Evolutionary conservation across 2,888 invertebrate species (phyloP), one percentile per base, ranked within the genome.

Genomic region (Lasioglossum malachurum): DNA sequence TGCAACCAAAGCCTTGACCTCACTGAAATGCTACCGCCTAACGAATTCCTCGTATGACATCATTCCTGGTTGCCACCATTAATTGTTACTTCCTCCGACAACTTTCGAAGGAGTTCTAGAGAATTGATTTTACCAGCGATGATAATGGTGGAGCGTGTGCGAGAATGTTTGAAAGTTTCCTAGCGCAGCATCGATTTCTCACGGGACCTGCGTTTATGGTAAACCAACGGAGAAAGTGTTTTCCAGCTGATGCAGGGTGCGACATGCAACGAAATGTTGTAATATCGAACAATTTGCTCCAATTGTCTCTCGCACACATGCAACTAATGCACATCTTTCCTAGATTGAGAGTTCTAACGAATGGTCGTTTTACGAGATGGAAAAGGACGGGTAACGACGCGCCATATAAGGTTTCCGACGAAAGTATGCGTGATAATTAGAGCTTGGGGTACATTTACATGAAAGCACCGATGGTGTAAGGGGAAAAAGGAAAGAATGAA

Each of bases 1-100:
- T 57, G 57, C 12, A n/a, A 57, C 57, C n/a, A 27, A 67, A 69
- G 83, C 89, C 91, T 88, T 90, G 91, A 91, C 91, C 89, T 87
- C 87, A 83, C 78, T 44, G 53, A 84, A 84, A 88, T 72, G 73
- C 60, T 38, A 49, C 76, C 44, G 35, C 73, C 75, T 75, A 64
- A 31, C 31, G 67, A 77, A 16, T 46, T 10, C n/a, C 23, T 60
- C 19, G 49, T 71, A 23, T 31, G 46, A 57, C 44, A 80, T n/a
- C n/a, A 57, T 75, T 57, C 23, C 77, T n/a, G 14, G 23, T 12
- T 31, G n/a, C 35, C 53, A 38, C 27, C 41, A 4, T 31, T 27
- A 69, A 46, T 14, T 19, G 19, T 23, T 7, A 19, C 8, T 78
- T 64, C 19, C 31, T 53, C 23, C 14, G 44, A 44, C 27, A 16